phyloP scores from a whole-genome alignment of 1,140 invertebrate genomes.

The Trissolcus basalis region DNA sequence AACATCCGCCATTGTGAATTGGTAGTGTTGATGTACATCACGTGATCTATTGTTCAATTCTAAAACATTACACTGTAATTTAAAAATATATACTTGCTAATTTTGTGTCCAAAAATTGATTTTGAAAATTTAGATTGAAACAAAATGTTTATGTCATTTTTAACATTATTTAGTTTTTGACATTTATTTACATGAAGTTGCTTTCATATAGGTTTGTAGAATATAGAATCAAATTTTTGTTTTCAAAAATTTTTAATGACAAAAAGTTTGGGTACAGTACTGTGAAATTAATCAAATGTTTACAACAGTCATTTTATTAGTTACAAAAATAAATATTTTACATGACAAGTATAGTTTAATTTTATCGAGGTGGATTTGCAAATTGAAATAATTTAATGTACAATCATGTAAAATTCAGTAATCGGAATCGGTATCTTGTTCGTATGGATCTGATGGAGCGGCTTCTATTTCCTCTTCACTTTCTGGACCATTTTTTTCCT shows the following conservation, averaged over 20 bases:
- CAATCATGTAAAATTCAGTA: constrained; percentile 4
- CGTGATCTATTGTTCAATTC: constrained; percentile 1
- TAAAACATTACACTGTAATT: no score
- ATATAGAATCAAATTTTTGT: no score
- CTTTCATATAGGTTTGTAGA: no score
- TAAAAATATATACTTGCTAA: no score
- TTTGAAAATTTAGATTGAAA: no score
- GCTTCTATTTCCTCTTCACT: constrained; percentile 72
- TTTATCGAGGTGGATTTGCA: neutral
- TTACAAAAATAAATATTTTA: constrained; percentile 17
- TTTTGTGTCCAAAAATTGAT: no score
- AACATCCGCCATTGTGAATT: constrained; percentile 46
- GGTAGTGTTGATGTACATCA: neutral
- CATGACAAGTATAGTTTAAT: constrained; percentile 1
- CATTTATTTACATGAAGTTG: no score
- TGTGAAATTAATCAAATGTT: no score
- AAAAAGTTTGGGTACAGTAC: no score
- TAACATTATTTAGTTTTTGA: no score
- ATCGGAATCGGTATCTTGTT: constrained; percentile 65
- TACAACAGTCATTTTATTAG: neutral
- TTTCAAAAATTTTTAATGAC: no score
- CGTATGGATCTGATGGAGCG: constrained; percentile 57
- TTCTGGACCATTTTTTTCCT: constrained; percentile 63
- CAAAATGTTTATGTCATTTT: no score
- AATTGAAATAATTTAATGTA: neutral